phyloP scores from a whole-genome alignment of 2,113 vertebrate species.

The Athene cunicularia region DNA sequence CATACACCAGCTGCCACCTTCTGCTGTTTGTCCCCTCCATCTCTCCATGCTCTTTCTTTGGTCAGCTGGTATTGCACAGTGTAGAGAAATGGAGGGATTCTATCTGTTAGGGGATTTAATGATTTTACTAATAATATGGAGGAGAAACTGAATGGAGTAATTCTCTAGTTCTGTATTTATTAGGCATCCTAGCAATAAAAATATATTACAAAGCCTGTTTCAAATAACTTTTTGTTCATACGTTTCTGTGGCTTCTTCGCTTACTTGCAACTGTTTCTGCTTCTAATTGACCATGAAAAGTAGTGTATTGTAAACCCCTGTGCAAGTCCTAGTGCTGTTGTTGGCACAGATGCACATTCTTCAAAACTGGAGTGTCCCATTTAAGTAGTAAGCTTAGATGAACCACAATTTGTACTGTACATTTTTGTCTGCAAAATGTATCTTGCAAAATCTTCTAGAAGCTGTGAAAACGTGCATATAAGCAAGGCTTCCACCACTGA shows the following conservation, averaged over 20 bases:
- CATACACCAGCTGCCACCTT: accelerated
- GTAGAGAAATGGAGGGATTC: neutral
- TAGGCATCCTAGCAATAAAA: neutral
- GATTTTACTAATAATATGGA: neutral
- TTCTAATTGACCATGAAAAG: neutral
- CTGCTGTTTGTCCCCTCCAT: neutral
- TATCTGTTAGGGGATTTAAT: neutral
- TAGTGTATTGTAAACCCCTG: neutral
- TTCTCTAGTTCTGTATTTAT: neutral
- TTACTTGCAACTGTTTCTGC: neutral
- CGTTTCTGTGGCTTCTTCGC: neutral
- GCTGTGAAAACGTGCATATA: neutral
- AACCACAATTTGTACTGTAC: neutral
- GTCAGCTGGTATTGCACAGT: accelerated
- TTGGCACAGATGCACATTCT: neutral
- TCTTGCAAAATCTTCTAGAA: neutral
- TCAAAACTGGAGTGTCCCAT: neutral
- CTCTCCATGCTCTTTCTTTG: neutral
- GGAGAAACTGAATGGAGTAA: neutral
- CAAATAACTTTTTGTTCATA: neutral
- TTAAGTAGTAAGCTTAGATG: neutral
- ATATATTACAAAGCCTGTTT: neutral
- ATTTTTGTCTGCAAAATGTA: neutral
- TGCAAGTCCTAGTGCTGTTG: neutral
- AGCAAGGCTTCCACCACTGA: neutral